Base-by-base conservation (phyloP, 2,888 invertebrate species). In the Pachydiplax longipennis region DNA sequence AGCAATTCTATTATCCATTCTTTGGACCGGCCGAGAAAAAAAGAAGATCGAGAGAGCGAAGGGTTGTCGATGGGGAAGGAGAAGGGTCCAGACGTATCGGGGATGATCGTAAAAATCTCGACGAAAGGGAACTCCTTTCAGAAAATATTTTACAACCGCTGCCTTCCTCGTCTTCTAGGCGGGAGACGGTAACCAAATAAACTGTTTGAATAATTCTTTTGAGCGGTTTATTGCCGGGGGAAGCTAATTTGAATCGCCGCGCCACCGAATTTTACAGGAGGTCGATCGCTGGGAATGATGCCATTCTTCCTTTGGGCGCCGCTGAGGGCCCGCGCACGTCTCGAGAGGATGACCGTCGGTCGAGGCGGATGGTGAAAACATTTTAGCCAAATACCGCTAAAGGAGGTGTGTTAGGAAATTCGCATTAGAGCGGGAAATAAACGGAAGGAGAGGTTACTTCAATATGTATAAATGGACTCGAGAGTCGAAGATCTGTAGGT, bases 41-140 rank as follows among this genome's bases (percentile, higher is more conserved):
- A 87, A n/a, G 40, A 44, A 22, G 61, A 48, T 87, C 37, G 87
- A 35, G 87, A 35, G 53, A 25, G 12, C 44, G 13, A 25, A 18
- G 35, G 22, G 35, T 58, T 5, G 53, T 10, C 80, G 80, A 37
- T 18, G 37, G 4, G 31, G 35, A 61, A 35, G 10, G 53, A 31
- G 53, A 81, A 31, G 58, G 37, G 31, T 31, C 31, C 73, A 31
- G 73, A 73, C 73, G 73, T 73, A 73, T 65, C n/a, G 87, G 18
- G 87, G 87, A 65, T 22, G 87, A 65, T 87, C 87, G 87, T 87
- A 87, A 87, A 87, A 87, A 65, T 65, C 61, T 65, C 61, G 22
- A 87, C n/a, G 58, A 44, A 44, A 10, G 44, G 44, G 8, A 44
- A 4, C 44, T 44, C 10, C 44, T 44, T 44, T 44, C 10, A 25